Evolutionary conservation across 2,113 vertebrate genomes (phyloP), one percentile per base, ranked within the genome.

Genomic region (Polypterus bichir): DNA sequence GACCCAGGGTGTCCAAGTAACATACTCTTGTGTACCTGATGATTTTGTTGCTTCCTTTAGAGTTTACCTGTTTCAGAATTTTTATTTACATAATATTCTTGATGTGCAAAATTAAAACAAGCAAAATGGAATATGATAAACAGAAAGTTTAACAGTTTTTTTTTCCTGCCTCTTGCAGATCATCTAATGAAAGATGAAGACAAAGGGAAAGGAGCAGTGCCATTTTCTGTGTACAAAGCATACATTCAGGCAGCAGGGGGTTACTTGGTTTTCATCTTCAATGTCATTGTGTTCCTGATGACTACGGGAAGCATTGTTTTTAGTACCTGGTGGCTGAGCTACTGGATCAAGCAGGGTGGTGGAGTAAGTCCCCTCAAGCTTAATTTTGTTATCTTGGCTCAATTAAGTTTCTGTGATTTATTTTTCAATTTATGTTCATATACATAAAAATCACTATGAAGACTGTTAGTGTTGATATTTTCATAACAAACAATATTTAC

Each of bases 171-270:
- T 49, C 51, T 49, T 68, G 61, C 58, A 86, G 84, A 62, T 6
- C 71, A 64, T 63, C 71, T 88, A 64, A 88, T 90, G 83, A 79
- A 81, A 68, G 73, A 75, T 4, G 88, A 90, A 61, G 87, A 90
- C 66, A 87, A 83, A 61, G 77, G 81, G 47, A 71, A 70, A 3
- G 87, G 84, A 4, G 78, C 82, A 0, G 79, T 90, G 1, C 48
- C 80, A 65, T 87, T 81, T 79, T 67, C 75, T 0, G 78, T 88
- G 49, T 90, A 89, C 6, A 49, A 64, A 9, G 75, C 82, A 62
- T 90, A 89, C 74, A 83, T 89, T 73, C 81, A 74, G 70, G 88
- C 88, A 46, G 87, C 86, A 3, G 88, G 88, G 45, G 87, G 88
- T 5, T 66, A 74, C 2, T 3, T 83, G 3, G 66, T 78, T 63